Evolutionary conservation across 2,888 invertebrate genomes (phyloP).

Genomic region (Nysson spinosus): DNA sequence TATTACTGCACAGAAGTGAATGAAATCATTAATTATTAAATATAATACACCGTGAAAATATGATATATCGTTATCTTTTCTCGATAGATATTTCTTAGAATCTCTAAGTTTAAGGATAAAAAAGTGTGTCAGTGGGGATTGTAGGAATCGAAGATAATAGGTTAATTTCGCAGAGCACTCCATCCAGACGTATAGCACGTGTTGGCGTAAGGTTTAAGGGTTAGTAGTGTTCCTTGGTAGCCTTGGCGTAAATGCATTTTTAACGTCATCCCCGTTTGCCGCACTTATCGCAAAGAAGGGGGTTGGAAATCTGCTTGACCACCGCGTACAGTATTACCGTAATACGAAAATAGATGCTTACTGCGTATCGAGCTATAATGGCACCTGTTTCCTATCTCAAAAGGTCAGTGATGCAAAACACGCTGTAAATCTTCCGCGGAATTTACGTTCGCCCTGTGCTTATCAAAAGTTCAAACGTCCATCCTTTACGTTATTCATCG

Average conservation of each 20-base stretch:
- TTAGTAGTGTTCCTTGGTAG: neutral
- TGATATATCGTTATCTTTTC: too few relatives aligned
- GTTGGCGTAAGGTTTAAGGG: neutral
- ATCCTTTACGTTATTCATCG: conserved; percentile 66
- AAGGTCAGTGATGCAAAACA: conserved; percentile 63
- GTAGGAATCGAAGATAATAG: too few relatives aligned
- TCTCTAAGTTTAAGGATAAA: too few relatives aligned
- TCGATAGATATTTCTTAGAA: too few relatives aligned
- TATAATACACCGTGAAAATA: too few relatives aligned
- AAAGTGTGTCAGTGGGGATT: too few relatives aligned
- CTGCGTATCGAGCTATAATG: neutral
- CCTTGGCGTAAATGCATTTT: conserved; percentile 14
- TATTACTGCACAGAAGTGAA: too few relatives aligned
- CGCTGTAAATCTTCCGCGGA: conserved; percentile 52
- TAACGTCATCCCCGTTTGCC: neutral
- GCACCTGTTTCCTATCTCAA: conserved; percentile 37
- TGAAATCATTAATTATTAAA: too few relatives aligned
- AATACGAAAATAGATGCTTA: neutral
- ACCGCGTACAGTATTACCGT: neutral
- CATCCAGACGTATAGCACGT: too few relatives aligned
- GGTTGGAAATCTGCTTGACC: neutral
- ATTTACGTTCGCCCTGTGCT: conserved; percentile 55
- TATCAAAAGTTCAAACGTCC: conserved; percentile 71
- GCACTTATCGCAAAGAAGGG: neutral
- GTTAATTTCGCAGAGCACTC: too few relatives aligned